Percentiles rank a stretch among this genome's conserved stretches.
Conservation (phyloP, 2,888 invertebrate genomes). For the Athrips mouffetella region DNA sequence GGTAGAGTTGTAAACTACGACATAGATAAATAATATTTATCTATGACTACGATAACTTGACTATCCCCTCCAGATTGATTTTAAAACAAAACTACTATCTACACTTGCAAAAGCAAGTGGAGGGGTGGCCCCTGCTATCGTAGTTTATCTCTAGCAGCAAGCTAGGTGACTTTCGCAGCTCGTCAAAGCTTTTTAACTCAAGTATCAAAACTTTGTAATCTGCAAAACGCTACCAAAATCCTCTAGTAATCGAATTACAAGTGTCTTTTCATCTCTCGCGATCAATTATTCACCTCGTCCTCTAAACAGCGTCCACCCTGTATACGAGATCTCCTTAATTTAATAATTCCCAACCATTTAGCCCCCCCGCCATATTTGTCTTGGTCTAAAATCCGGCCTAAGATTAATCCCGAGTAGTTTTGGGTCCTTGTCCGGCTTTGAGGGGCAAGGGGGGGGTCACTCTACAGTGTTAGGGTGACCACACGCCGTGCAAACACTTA, state of each 20-base stretch:
- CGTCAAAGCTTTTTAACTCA: no score
- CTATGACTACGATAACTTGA: no score
- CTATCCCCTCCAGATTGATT: no score
- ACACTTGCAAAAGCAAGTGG: no score
- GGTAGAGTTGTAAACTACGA: no score
- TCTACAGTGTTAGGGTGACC: conserved; percentile 27
- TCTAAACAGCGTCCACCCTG: conserved; percentile 22
- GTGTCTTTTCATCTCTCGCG: neutral
- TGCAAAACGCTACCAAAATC: no score
- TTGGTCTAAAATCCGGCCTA: conserved; percentile 66
- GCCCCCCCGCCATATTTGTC: conserved; percentile 67
- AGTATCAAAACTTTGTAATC: no score
- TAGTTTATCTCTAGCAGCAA: no score
- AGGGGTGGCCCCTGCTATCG: no score
- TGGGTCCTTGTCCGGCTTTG: conserved; percentile 40
- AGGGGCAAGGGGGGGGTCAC: conserved; percentile 24
- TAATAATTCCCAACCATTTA: conserved; percentile 71
- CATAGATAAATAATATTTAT: no score
- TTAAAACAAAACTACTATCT: no score
- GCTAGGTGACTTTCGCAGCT: no score
- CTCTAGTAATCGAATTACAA: neutral
- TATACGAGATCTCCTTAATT: conserved; percentile 60
- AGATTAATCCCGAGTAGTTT: conserved; percentile 69
- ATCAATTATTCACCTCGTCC: conserved; percentile 10
- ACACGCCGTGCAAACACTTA: conserved; percentile 36